Conservation (phyloP, 2,797 vertebrate genomes). For the Orientallactaga sibirica region DNA sequence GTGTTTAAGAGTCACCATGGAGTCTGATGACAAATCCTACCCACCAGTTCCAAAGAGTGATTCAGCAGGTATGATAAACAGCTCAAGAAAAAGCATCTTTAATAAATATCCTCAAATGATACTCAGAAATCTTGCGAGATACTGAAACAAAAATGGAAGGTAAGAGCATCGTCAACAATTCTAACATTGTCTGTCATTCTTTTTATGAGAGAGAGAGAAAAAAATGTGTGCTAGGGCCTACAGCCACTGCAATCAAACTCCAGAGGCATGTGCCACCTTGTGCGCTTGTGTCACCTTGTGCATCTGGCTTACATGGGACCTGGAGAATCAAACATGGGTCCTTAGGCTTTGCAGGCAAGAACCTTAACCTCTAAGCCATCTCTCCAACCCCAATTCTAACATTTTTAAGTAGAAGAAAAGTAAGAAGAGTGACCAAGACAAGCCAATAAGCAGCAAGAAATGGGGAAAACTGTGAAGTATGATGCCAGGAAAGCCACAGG, state of each 20-base stretch:
- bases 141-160: constrained; percentile 3
- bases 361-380: too few species aligned
- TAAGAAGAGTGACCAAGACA: not conserved
- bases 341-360: too few species aligned
- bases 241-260: too few species aligned
- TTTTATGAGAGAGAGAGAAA: too few species aligned
- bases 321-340: too few species aligned
- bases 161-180: not conserved
- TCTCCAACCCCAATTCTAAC: too few species aligned
- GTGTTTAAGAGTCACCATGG: not conserved
- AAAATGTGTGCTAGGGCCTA: too few species aligned
- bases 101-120: constrained; percentile 22
- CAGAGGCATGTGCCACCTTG: too few species aligned
- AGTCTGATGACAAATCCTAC: not conserved
- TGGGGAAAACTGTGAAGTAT: not conserved
- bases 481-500: not conserved
- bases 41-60: not conserved
- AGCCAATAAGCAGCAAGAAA: not conserved
- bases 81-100: constrained; percentile 8
- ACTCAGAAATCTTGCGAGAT: constrained; percentile 1
- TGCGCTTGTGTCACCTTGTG: too few species aligned
- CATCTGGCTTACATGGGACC: too few species aligned
- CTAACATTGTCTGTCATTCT: not conserved
- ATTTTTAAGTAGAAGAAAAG: not conserved
- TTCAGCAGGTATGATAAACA: not conserved